A percentile compares a stretch with the other conserved stretches of the same genome.
Evolutionary conservation across 1,140 invertebrate genomes (phyloP).

Genomic region (Drosophila tsacasi): DNA sequence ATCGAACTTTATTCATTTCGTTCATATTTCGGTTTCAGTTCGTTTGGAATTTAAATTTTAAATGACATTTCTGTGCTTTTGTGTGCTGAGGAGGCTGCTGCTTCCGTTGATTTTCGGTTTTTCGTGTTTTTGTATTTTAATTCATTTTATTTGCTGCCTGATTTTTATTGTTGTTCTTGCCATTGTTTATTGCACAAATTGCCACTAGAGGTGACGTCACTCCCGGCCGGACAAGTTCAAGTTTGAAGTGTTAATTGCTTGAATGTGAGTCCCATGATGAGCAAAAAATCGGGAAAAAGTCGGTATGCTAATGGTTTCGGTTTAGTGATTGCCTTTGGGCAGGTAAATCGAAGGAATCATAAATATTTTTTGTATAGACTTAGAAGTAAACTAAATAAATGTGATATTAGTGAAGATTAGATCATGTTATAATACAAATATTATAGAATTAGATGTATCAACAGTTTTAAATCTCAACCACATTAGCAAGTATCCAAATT

Average conservation of each 20-base stretch:
- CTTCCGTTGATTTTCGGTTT: conserved; percentile 59
- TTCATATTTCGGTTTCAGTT: conserved; percentile 25
- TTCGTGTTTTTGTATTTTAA: conserved; percentile 24
- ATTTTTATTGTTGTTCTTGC: conserved; percentile 70
- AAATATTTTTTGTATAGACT: background rate
- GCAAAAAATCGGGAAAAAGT: conserved; percentile 26
- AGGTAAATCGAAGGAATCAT: background rate
- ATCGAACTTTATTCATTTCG: conserved; percentile 37
- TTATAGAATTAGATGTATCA: background rate
- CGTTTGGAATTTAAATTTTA: conserved; percentile 66
- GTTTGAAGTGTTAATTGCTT: conserved; percentile 68
- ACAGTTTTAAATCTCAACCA: background rate
- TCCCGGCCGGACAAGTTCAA: conserved; percentile 62
- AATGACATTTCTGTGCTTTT: conserved; percentile 51
- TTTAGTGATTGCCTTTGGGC: background rate
- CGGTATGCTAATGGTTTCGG: conserved; percentile 10
- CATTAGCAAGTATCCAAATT: background rate
- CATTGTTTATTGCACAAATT: conserved; percentile 74
- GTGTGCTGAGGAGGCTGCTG: conserved; percentile 35
- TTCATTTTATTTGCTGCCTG: conserved; percentile 39
- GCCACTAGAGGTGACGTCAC: conserved; percentile 57
- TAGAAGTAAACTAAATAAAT: background rate
- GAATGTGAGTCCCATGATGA: conserved; percentile 49
- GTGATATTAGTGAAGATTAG: background rate
- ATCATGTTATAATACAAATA: background rate